Base-by-base conservation (phyloP, 2,113 vertebrate species). In the Noctilio leporinus region DNA sequence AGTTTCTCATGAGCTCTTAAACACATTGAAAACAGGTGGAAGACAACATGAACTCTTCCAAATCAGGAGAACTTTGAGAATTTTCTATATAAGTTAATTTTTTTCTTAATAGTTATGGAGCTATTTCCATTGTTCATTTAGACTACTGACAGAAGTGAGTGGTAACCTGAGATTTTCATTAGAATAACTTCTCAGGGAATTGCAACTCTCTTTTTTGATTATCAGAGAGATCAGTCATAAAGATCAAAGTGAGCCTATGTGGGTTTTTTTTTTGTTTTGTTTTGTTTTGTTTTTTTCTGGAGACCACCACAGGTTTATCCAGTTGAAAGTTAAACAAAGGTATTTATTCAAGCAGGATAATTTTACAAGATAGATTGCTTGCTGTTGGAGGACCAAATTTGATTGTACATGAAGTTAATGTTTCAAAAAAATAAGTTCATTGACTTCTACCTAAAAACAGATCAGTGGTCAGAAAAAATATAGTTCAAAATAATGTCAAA, bases 401-500 rank as follows among this genome's bases (percentile, higher is more conserved):
- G 59, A 96, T 86, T 90, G 87, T 70, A 51, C 93, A 57, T 81
- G 12, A 87, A 78, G 49, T 62, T 77, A 78, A 33, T 14, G 9
- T 86, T 88, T 90, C 67, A 91, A 95, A 95, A 95, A 95, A 72
- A 24, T 49, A 78, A 93, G 64, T 45, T 93, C 4, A 88, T 19
- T 89, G 67, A 9, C 49, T 94, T 22, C 73, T 12, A 64, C 72
- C 24, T 82, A 83, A 96, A 96, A 92, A 83, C 38, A 89, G 57
- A 64, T 47, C 10, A 40, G 72, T 57, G 43, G 28, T 91, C 35
- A 95, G 43, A 47, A 64, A 82, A 92, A 43, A 78, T 7, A 38
- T 7, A 14, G 67, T 73, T 95, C 24, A 92, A 84, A 83, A 80
- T 28, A 75, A 87, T 19, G 22, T 49, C 76, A 49, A 30, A 87